Conservation (phyloP, 2,888 invertebrate genomes). For the Sesia apiformis region DNA sequence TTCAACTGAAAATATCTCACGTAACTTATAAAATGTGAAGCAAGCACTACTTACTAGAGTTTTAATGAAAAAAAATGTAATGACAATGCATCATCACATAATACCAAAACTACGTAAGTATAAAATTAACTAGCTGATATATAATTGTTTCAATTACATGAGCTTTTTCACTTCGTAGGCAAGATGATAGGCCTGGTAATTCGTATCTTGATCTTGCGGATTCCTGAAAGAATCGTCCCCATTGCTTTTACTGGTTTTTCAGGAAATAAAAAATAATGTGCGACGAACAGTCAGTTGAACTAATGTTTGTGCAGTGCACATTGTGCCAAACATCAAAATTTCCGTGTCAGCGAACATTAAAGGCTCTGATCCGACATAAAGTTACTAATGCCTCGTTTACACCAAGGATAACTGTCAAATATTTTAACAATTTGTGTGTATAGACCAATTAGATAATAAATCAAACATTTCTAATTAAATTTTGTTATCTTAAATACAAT, state of each 20-base stretch:
- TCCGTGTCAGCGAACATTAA: too few relatives aligned
- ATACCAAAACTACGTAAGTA: constrained; percentile 34
- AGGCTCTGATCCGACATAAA: too few relatives aligned
- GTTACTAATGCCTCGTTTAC: constrained; percentile 1
- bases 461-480: neutral
- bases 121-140: constrained; percentile 58
- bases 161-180: constrained; percentile 99
- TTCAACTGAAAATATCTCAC: constrained; percentile 1
- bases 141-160: constrained; percentile 86
- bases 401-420: neutral
- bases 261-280: neutral
- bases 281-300: constrained; percentile 10
- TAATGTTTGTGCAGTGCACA: constrained; percentile 26
- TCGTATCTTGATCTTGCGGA: constrained; percentile 89
- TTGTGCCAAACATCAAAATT: constrained; percentile 23
- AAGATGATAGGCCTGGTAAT: constrained; percentile 98
- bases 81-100: constrained; percentile 8
- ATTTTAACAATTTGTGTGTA: too few relatives aligned
- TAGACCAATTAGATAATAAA: too few relatives aligned
- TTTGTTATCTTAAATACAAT: neutral
- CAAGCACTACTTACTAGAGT: constrained; percentile 41
- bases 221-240: constrained; percentile 82
- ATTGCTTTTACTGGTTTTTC: constrained; percentile 24
- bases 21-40: constrained; percentile 22
- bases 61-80: constrained; percentile 9